Conservation (phyloP, 2,113 vertebrate species). For the Cephalopterus ornatus region DNA sequence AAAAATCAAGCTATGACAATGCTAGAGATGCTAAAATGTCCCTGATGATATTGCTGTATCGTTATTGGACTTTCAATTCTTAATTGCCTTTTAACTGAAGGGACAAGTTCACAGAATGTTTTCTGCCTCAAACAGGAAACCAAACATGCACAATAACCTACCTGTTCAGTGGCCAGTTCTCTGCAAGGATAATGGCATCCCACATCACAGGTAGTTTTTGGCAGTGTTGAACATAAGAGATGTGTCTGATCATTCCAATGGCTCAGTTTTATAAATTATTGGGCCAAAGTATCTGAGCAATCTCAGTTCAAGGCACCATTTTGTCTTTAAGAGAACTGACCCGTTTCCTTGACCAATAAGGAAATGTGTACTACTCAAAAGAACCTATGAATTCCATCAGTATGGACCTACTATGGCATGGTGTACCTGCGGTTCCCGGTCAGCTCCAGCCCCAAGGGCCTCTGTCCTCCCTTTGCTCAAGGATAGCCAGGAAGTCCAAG, state of each 20-base stretch:
- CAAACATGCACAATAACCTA: not conserved
- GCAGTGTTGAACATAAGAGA: not conserved
- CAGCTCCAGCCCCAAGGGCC: not conserved
- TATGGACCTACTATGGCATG: not conserved
- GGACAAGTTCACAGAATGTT: not conserved
- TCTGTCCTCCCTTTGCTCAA: not conserved
- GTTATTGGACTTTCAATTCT: not conserved
- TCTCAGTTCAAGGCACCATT: not conserved
- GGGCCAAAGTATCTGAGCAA: not conserved
- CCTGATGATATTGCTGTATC: not conserved
- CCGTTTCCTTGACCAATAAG: not conserved
- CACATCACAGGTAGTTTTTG: not conserved
- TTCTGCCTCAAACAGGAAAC: not conserved
- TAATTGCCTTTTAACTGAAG: not conserved
- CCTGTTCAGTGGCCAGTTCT: not conserved
- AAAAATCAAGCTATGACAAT: not conserved
- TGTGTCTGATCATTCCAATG: not conserved
- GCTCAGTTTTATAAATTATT: not conserved
- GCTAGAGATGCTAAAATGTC: not conserved
- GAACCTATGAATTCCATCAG: not conserved
- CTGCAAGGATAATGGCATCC: not conserved
- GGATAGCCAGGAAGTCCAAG: not conserved
- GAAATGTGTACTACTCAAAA: not conserved
- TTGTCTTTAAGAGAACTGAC: not conserved
- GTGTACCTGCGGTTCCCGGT: not conserved